Base-by-base conservation (phyloP, 1,140 invertebrate genomes). In the Hermatobates lingyangjiaoensis region DNA sequence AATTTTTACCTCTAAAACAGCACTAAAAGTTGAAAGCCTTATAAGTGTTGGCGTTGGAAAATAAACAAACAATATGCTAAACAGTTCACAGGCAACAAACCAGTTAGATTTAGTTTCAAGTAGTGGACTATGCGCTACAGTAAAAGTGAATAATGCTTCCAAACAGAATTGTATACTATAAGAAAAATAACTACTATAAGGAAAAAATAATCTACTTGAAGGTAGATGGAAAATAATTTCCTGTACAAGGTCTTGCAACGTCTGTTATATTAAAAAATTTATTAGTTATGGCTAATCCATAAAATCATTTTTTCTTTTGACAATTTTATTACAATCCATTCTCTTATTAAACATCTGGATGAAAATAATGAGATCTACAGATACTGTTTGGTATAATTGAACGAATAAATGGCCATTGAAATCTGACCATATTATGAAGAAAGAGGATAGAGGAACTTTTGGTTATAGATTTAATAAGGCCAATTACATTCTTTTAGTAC, bases 321-420 rank as follows among this genome's bases (percentile, higher is more conserved):
- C 39, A 57, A 66, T 62, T 56, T 64, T 57, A 39, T 64, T 55
- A 45, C 62, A 54, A 50, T 59, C 30, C n/a, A 10, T 34, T 7
- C 7, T 10, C 30, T 34, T 10, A 34, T 34, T 34, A 10, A 34
- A n/a, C n/a, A 34, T n/a, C 34, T 48, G 20, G 20, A 15, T 10
- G 25, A 28, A 24, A 48, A 30, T 18, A 48, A 48, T 48, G n/a
- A 3, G 26, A 18, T 30, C 51, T 15, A 47, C 45, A 21, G 51
- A 45, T 47, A 52, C 42, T 14, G 45, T 52, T 14, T n/a, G 28
- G 15, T 47, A 1, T 20, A 47, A 52, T 24, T 18, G 51, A 2
- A 52, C 27, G 23, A 52, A 52, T 27, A 28, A 46, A n/a, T 52
- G 51, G 28, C 42, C 51, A 12, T 12, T 47, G 1, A 52, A 38